A percentile compares a stretch with the other conserved stretches of the same genome.
phyloP scores from a whole-genome alignment of 2,797 vertebrate species.

The Pogonophryne albipinna region DNA sequence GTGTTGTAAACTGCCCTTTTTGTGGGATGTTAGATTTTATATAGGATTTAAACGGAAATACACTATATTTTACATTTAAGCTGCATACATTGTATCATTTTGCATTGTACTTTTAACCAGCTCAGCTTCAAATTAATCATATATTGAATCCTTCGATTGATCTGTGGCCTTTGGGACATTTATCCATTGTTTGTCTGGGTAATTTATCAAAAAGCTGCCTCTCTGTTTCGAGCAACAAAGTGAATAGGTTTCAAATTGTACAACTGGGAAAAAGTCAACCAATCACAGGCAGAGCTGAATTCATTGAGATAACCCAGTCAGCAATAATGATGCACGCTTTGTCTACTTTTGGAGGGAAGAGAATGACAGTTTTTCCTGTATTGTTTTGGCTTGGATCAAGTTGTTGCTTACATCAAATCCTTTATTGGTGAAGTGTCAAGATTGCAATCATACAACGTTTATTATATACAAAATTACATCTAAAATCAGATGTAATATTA shows the following conservation, averaged over 20 bases:
- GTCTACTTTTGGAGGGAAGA: background rate
- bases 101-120: conserved; percentile 3
- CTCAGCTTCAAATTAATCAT: conserved; percentile 13
- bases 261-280: conserved; percentile 29
- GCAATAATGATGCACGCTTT: conserved; percentile 45
- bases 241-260: conserved; percentile 37
- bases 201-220: conserved; percentile 32
- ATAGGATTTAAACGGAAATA: background rate
- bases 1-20: background rate
- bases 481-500: too few relatives aligned
- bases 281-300: conserved; percentile 25
- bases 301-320: conserved; percentile 39
- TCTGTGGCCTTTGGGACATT: conserved; percentile 21
- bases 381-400: conserved; percentile 28
- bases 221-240: conserved; percentile 11
- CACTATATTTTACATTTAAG: conserved; percentile 16
- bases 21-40: conserved; percentile 7
- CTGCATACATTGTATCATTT: background rate
- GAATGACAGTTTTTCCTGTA: conserved; percentile 23
- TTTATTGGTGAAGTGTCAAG: conserved; percentile 2
- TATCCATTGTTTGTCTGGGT: conserved; percentile 37
- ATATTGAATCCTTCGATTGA: conserved; percentile 33
- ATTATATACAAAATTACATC: too few relatives aligned
- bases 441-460: background rate
- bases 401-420: conserved; percentile 17